Evolutionary conservation across 2,113 vertebrate species (phyloP).

Genomic region (Kryptolebias marmoratus): DNA sequence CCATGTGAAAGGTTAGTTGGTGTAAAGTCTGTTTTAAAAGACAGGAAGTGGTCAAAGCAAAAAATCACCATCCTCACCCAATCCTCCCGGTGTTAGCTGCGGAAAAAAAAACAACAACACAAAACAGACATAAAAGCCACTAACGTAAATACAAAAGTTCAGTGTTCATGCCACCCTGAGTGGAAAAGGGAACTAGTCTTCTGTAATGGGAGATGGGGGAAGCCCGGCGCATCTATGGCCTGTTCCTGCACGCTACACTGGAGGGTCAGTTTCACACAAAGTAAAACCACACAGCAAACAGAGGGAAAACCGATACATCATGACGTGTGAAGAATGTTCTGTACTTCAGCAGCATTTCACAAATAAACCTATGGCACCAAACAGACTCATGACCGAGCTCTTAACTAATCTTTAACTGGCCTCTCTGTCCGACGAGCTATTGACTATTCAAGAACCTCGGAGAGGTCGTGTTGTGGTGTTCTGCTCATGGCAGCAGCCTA

Average conservation of each 20-base stretch:
- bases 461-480: neutral
- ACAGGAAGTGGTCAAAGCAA: neutral
- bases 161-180: conserved; percentile 32
- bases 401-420: neutral
- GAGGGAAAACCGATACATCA: conserved; percentile 19
- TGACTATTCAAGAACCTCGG: neutral
- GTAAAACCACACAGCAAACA: conserved; percentile 34
- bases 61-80: neutral
- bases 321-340: neutral
- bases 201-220: conserved; percentile 65
- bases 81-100: neutral
- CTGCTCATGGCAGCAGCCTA: neutral
- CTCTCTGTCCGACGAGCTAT: neutral
- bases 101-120: conserved; percentile 6
- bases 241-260: conserved; percentile 35
- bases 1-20: no score
- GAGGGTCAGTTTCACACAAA: conserved; percentile 62
- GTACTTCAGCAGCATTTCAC: conserved; percentile 20
- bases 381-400: conserved; percentile 1
- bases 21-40: neutral
- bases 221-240: conserved; percentile 42
- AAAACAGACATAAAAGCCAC: conserved; percentile 11
- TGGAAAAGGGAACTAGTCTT: conserved; percentile 51
- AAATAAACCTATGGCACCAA: conserved; percentile 1
- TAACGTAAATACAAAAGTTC: conserved; percentile 12